Conservation (phyloP, 2,888 invertebrate species). For the Apamea epomidion region DNA sequence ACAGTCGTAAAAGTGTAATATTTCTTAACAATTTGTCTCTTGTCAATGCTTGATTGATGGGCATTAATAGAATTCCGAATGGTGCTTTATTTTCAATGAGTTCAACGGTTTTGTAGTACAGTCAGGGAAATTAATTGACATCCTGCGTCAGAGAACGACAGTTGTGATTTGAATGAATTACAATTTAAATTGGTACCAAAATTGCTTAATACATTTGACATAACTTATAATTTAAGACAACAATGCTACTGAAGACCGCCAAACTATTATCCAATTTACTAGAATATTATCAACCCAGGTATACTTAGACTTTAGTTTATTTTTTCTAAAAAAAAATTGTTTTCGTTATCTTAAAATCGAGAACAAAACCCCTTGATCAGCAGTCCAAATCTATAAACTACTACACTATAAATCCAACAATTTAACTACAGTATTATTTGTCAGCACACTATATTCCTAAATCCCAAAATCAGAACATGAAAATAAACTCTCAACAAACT, state of each 20-base stretch:
- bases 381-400: background rate
- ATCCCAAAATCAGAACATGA: slow-evolving; percentile 16
- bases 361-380: background rate
- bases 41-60: slow-evolving; percentile 6
- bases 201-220: background rate
- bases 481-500: background rate
- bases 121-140: background rate
- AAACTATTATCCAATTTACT: background rate
- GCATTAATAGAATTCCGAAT: background rate
- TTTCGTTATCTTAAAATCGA: background rate
- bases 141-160: too few species aligned
- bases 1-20: background rate
- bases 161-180: too few species aligned
- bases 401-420: background rate
- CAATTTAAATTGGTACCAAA: background rate
- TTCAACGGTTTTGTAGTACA: background rate
- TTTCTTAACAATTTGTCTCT: slow-evolving; percentile 1
- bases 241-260: too few species aligned
- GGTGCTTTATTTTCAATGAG: background rate
- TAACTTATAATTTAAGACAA: too few species aligned
- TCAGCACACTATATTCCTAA: background rate
- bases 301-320: background rate
- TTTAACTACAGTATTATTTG: background rate
- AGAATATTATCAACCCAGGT: background rate
- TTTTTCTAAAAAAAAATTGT: background rate